Percentiles rank a stretch among this genome's conserved stretches.
Evolutionary conservation across 2,888 invertebrate species (phyloP).

Genomic region (Caprella mutica): DNA sequence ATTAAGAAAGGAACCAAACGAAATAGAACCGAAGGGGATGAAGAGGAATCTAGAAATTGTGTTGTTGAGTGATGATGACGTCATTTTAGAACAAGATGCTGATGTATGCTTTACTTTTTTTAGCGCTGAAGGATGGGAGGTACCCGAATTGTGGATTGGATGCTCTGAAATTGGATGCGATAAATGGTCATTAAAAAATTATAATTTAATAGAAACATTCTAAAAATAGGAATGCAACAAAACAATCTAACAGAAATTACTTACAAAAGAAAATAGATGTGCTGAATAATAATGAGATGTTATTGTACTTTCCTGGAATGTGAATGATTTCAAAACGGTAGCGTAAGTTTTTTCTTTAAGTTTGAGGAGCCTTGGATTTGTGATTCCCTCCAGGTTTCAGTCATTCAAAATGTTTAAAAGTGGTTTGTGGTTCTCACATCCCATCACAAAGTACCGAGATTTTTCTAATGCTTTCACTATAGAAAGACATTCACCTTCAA

Average conservation of each 20-base stretch:
- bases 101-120: no score
- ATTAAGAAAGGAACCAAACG: no score
- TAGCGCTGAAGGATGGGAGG: no score
- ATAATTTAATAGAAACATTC: no score
- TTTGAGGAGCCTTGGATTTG: background rate
- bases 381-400: background rate
- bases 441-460: conserved; percentile 10
- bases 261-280: no score
- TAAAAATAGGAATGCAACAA: no score
- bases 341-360: conserved; percentile 1
- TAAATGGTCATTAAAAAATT: background rate
- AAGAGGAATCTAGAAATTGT: no score
- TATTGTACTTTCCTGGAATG: background rate
- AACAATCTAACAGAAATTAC: no score
- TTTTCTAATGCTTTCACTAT: conserved; percentile 13
- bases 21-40: no score
- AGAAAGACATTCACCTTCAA: conserved; percentile 11
- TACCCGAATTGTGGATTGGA: no score
- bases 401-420: background rate
- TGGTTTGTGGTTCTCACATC: conserved; percentile 14
- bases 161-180: background rate
- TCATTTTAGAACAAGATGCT: no score
- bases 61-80: no score
- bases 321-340: conserved; percentile 10
- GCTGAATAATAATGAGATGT: background rate